These are phyloP conservation scores for Hydriomena furcata DNA, from an alignment of 2,888 invertebrate species.

Conservation along the genomic window DNA sequence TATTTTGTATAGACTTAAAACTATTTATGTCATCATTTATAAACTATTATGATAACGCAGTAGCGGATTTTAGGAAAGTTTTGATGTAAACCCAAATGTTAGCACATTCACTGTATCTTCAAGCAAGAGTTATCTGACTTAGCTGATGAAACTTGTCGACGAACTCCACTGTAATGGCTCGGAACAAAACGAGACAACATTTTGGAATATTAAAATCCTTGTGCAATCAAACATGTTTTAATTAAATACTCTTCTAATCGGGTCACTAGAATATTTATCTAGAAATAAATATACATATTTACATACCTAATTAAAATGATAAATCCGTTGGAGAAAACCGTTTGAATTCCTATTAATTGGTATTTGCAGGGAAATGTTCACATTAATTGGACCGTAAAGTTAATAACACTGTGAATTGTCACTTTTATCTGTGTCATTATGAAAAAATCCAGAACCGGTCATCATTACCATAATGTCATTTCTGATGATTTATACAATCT, in stretches of 20 bases:
- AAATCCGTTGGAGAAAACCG: neutral
- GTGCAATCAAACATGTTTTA: conserved; percentile 27
- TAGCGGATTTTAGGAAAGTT: conserved; percentile 14
- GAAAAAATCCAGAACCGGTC: conserved; percentile 1
- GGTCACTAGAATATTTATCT: conserved; percentile 1
- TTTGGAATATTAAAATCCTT: conserved; percentile 24
- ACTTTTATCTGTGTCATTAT: conserved; percentile 15
- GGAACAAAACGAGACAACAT: conserved; percentile 14
- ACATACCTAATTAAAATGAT: conserved; percentile 1
- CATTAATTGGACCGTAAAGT: conserved; percentile 13
- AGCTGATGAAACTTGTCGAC: conserved; percentile 10
- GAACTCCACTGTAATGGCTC: conserved; percentile 18
- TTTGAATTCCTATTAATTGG: neutral
- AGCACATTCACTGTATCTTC: conserved; percentile 11
- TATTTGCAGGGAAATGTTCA: conserved; percentile 11
- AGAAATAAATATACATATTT: no score
- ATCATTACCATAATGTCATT: conserved; percentile 2
- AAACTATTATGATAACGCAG: conserved; percentile 13
- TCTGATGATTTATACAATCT: neutral
- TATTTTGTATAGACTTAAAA: conserved; percentile 26
- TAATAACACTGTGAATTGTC: conserved; percentile 18
- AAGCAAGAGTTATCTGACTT: conserved; percentile 10
- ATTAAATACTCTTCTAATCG: conserved; percentile 15
- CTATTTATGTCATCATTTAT: conserved; percentile 20
- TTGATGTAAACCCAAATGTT: conserved; percentile 16